Percentiles rank a stretch among this genome's conserved stretches.
Evolutionary conservation across 2,113 vertebrate species (phyloP).

Genomic region (Cyphomyrus discorhynchus): DNA sequence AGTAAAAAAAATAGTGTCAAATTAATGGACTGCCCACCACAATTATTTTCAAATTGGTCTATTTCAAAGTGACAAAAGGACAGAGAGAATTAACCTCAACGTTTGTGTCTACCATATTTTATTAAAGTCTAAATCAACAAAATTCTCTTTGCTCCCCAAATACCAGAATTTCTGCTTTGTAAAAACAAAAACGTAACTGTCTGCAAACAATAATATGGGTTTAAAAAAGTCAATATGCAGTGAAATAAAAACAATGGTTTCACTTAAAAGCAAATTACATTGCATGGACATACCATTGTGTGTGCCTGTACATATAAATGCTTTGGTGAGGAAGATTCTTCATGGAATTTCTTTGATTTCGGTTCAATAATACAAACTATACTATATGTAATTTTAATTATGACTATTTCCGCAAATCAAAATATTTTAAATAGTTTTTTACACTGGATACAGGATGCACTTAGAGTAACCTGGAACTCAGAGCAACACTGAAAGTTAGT

Average conservation of each 20-base stretch:
- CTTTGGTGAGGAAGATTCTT: neutral
- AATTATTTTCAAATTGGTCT: neutral
- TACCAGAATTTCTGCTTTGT: neutral
- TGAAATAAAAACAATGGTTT: neutral
- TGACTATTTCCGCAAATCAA: neutral
- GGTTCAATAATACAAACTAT: neutral
- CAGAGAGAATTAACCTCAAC: neutral
- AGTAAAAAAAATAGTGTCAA: neutral
- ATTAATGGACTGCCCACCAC: neutral
- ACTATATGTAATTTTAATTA: neutral
- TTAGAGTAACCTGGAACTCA: neutral
- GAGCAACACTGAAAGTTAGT: neutral
- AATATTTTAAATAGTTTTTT: neutral
- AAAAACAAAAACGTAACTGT: neutral
- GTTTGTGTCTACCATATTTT: neutral
- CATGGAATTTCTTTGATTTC: neutral
- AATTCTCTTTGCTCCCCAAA: neutral
- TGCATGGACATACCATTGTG: neutral
- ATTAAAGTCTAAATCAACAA: neutral
- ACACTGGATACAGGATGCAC: neutral
- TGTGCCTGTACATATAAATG: neutral
- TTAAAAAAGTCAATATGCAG: neutral
- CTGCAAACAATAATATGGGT: neutral
- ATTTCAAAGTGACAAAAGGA: neutral
- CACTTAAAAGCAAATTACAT: neutral